Percentiles rank a stretch among this genome's conserved stretches.
phyloP scores from a whole-genome alignment of 2,797 vertebrate species.

The Salarias fasciatus region DNA sequence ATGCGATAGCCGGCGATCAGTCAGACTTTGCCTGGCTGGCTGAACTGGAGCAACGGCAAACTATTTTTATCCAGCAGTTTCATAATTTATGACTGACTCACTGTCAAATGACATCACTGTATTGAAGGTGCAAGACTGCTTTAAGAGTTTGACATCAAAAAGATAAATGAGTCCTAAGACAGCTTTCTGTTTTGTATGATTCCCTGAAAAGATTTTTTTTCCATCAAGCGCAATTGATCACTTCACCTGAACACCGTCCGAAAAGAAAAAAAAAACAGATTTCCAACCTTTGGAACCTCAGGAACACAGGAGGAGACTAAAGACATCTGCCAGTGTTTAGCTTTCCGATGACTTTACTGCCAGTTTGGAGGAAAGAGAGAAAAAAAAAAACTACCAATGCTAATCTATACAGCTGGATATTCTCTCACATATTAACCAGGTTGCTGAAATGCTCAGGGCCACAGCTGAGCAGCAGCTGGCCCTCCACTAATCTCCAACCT shows the following conservation, averaged over 20 bases:
- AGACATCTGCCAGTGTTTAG: not conserved
- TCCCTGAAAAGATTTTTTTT: not conserved
- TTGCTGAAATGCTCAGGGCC: constrained; percentile 55
- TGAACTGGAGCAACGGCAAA: too few species aligned
- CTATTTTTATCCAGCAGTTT: too few species aligned
- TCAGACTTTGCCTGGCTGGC: too few species aligned
- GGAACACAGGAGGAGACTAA: not conserved
- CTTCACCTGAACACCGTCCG: not conserved
- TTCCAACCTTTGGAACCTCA: too few species aligned
- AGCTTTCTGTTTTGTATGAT: not conserved
- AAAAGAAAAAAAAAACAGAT: too few species aligned
- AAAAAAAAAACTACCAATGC: constrained; percentile 1
- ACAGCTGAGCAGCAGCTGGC: constrained; percentile 72
- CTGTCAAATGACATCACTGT: too few species aligned
- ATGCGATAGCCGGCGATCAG: not conserved
- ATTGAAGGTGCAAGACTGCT: too few species aligned
- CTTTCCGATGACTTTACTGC: constrained; percentile 6
- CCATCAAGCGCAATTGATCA: not conserved
- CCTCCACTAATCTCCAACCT: constrained; percentile 76
- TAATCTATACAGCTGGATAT: constrained; percentile 46
- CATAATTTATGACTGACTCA: too few species aligned
- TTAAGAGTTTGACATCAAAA: too few species aligned
- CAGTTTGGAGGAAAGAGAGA: constrained; percentile 7
- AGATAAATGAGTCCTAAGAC: not conserved
- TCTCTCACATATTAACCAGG: constrained; percentile 51